phyloP scores from a whole-genome alignment of 2,113 vertebrate species.

The Zosterops borbonicus region DNA sequence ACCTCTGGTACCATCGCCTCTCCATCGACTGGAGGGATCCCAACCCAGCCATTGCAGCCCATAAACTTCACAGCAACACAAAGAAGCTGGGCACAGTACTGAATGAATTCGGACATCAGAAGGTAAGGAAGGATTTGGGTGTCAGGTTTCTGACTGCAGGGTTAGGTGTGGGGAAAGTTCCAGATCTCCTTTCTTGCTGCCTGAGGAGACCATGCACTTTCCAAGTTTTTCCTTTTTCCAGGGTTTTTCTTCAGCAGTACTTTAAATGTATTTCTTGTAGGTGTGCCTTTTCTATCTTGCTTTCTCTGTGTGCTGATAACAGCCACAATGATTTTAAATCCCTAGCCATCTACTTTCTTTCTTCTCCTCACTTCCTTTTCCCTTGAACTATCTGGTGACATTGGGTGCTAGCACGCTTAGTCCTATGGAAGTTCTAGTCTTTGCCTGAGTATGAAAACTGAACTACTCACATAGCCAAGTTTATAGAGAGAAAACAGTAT shows the following conservation, averaged over 20 bases:
- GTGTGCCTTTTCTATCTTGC: background rate
- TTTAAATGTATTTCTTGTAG: background rate
- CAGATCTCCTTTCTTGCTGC: background rate
- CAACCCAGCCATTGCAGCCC: conserved; percentile 81
- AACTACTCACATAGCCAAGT: background rate
- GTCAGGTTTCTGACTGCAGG: background rate
- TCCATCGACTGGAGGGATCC: conserved; percentile 93
- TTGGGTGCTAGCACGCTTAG: background rate
- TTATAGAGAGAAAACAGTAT: conserved; percentile 1
- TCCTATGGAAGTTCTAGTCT: background rate
- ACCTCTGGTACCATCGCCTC: conserved; percentile 86
- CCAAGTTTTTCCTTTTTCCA: background rate
- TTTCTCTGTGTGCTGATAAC: background rate
- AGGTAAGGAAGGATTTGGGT: conserved; percentile 74
- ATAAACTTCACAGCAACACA: conserved; percentile 76
- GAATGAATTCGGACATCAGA: conserved; percentile 90
- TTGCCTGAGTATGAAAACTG: background rate
- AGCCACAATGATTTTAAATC: background rate
- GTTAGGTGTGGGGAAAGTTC: background rate
- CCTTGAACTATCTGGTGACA: background rate
- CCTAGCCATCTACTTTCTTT: background rate
- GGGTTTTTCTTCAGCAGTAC: background rate
- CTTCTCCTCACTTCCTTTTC: background rate
- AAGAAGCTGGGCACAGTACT: conserved; percentile 90
- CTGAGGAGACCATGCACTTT: background rate